These are phyloP conservation scores for Hassar affinis DNA, from an alignment of 2,113 vertebrate species.

Conservation along the genomic window DNA sequence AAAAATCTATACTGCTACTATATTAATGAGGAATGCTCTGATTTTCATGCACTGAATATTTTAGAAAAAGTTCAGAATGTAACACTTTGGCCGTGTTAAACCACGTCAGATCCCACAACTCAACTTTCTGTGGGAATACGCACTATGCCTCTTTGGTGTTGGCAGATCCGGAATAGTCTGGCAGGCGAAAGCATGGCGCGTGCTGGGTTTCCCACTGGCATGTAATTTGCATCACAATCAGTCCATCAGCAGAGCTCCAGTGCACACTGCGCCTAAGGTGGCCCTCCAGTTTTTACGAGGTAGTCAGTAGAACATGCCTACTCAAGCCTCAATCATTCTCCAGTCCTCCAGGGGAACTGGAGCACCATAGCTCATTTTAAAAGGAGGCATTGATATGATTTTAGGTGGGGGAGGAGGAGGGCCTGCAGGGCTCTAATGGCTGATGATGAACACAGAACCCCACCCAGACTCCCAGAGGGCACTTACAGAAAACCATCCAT, in stretches of 20 bases:
- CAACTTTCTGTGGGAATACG: background rate
- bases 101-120: background rate
- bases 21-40: background rate
- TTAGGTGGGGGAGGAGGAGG: constrained; percentile 42
- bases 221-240: background rate
- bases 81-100: background rate
- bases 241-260: constrained; percentile 1
- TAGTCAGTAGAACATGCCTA: constrained; percentile 32
- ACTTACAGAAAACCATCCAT: constrained; percentile 56
- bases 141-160: background rate
- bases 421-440: constrained; percentile 52
- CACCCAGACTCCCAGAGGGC: constrained; percentile 56
- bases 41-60: background rate
- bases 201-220: background rate
- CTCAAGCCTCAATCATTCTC: constrained; percentile 25
- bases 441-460: constrained; percentile 53
- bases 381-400: constrained; percentile 53
- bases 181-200: background rate
- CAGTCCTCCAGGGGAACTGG: constrained; percentile 29
- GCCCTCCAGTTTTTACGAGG: constrained; percentile 8
- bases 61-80: no score
- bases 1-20: background rate
- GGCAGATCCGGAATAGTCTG: background rate
- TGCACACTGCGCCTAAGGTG: constrained; percentile 3
- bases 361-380: constrained; percentile 33